phyloP scores from a whole-genome alignment of 1,140 invertebrate genomes.

The Cydia splendana region DNA sequence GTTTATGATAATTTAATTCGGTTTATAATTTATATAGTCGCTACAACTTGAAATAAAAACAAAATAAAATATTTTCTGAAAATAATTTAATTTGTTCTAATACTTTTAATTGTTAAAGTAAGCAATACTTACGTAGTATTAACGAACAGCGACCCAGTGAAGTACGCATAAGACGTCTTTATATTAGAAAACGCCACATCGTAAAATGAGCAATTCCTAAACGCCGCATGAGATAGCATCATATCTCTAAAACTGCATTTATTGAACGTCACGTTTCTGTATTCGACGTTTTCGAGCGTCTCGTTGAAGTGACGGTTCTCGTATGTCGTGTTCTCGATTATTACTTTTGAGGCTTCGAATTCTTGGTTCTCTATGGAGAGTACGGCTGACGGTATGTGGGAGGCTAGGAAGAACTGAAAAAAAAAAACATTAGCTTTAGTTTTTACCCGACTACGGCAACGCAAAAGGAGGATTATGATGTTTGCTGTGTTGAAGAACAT shows the following conservation, averaged over 20 bases:
- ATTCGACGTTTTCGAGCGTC: constrained; percentile 69
- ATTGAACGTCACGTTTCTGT: constrained; percentile 65
- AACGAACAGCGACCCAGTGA: constrained; percentile 64
- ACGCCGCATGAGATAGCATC: constrained; percentile 75
- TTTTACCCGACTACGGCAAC: too few species aligned
- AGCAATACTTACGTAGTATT: constrained; percentile 71
- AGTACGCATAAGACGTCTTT: constrained; percentile 71
- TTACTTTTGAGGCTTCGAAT: constrained; percentile 55
- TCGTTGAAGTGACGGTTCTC: constrained; percentile 60
- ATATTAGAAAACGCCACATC: constrained; percentile 74
- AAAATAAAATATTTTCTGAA: too few species aligned
- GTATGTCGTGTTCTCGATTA: constrained; percentile 46
- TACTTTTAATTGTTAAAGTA: too few species aligned
- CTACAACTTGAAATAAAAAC: too few species aligned
- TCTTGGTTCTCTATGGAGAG: constrained; percentile 54
- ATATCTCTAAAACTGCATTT: constrained; percentile 74
- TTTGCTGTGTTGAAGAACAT: too few species aligned
- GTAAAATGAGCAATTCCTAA: constrained; percentile 72
- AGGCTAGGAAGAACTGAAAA: constrained; percentile 69
- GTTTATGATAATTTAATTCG: too few species aligned
- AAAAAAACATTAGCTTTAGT: too few species aligned
- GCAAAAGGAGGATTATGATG: too few species aligned
- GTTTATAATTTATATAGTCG: too few species aligned
- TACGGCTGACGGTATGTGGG: constrained; percentile 65
- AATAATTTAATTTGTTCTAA: too few species aligned